Evolutionary conservation across 2,888 invertebrate genomes (phyloP).

Genomic region (Acleris literana): DNA sequence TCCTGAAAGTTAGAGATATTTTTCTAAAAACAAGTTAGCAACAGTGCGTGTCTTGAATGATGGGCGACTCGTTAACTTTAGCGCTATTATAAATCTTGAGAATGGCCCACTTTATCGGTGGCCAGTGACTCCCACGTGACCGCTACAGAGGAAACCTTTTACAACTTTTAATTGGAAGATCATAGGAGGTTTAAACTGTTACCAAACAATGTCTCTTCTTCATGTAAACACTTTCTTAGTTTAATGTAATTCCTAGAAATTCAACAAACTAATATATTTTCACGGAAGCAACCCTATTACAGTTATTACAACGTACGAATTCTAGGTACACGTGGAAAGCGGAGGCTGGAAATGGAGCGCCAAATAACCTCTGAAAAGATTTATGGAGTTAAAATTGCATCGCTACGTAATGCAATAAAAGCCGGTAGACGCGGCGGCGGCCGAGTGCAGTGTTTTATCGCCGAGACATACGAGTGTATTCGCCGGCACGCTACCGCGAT

Average conservation of each 20-base stretch:
- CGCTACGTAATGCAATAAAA: conserved; percentile 74
- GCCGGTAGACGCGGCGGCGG: conserved; percentile 55
- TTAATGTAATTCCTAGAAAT: not conserved
- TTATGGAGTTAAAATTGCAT: conserved; percentile 80
- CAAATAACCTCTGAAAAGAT: conserved; percentile 72
- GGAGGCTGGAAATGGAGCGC: conserved; percentile 53
- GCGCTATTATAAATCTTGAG: conserved; percentile 73
- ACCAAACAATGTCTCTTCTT: not conserved
- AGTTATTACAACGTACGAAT: conserved; percentile 23
- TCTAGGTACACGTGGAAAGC: conserved; percentile 36
- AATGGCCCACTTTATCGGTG: conserved; percentile 68
- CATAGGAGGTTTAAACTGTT: conserved; percentile 52
- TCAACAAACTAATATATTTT: not conserved
- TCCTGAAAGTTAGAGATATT: conserved; percentile 63
- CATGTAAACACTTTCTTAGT: not conserved
- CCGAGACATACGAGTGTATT: conserved; percentile 55
- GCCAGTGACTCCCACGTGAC: conserved; percentile 60
- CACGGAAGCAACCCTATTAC: conserved; percentile 8
- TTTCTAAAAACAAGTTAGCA: conserved; percentile 69
- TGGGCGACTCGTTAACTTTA: conserved; percentile 71
- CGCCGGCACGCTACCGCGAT: conserved; percentile 52
- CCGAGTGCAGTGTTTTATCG: conserved; percentile 68
- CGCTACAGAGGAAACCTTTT: conserved; percentile 67
- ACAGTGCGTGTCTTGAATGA: conserved; percentile 71
- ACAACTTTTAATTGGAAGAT: conserved; percentile 68